Conservation (phyloP, 1,140 invertebrate species). For the Homarus americanus region DNA sequence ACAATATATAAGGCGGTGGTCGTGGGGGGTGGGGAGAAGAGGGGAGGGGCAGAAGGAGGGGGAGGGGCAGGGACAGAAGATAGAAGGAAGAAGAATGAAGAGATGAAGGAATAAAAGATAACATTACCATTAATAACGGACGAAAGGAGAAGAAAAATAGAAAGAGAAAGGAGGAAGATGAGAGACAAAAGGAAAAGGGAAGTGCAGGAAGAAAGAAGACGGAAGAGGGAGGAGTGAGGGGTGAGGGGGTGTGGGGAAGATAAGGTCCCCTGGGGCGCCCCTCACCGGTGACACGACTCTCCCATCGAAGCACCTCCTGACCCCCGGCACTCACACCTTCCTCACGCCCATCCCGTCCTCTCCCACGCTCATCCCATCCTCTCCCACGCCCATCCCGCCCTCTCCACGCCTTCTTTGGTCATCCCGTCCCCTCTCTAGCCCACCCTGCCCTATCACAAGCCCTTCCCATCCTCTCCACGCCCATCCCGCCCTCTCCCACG, state of each 20-base stretch:
- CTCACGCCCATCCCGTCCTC: not conserved
- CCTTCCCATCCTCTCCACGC: not conserved
- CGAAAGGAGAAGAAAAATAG: not conserved
- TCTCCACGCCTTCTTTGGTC: not conserved
- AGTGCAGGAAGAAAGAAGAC: not conserved
- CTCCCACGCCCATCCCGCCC: not conserved
- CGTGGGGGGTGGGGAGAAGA: not conserved
- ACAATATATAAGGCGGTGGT: constrained; percentile 62
- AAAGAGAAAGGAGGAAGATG: not conserved
- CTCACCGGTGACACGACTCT: not conserved
- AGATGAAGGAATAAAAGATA: not conserved
- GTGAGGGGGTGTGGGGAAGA: not conserved
- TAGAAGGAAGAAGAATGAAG: not conserved
- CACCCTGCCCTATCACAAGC: not conserved
- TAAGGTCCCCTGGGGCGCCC: not conserved
- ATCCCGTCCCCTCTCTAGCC: not conserved
- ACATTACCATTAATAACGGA: not conserved
- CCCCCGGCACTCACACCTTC: not conserved
- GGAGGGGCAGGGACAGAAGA: not conserved
- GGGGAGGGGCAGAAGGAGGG: not conserved
- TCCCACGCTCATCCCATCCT: not conserved
- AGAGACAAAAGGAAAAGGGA: not conserved
- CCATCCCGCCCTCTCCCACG: not conserved
- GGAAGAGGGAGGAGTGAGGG: not conserved
- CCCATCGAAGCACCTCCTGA: not conserved